Evolutionary conservation across 2,113 vertebrate species (phyloP), one percentile per base, ranked within the genome.

Genomic region (Tragelaphus imberbis): DNA sequence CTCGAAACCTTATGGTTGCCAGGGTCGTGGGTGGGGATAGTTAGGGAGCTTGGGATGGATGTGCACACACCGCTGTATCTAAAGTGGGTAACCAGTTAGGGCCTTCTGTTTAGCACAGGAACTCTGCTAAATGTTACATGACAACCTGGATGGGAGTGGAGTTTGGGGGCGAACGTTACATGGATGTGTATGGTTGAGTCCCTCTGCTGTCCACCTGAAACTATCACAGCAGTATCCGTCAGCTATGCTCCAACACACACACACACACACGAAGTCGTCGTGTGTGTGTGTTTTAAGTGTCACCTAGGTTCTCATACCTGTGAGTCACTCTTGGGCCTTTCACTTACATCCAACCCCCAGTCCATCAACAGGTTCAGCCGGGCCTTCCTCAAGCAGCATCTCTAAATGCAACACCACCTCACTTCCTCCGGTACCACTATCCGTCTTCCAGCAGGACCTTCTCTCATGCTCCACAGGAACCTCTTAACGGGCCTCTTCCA

Each of bases 61-160:
- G 8, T 9, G 63, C 30, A n/a, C 63, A 68, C 33, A 36, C 33
- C 0, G 4, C 65, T 36, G 0, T n/a, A 1, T 68, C 16, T 68
- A 21, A 71, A 71, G 8, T 21, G 9, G n/a, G 21, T 21, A 4
- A 11, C 8, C n/a, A 71, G n/a, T 4, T 1, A 21, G 17, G 16
- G 6, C n/a, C n/a, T 36, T 36, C 65, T 21, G n/a, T 17, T 17
- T 17, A 71, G 65, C 1, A 9, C 4, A 11, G 65, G 65, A 21
- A 36, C 1, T 36, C 65, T 21, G 65, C 17, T 71, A 10, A 36
- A 71, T 21, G 65, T 3, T 21, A 2, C 7, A 19, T 5, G 17
- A 11, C 17, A 11, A 17, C n/a, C 65, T 36, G 65, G 65, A 36
- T 11, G 65, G 17, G 65, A 11, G n/a, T 0, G 0, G n/a, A 21